Conservation (phyloP, 2,888 invertebrate genomes). For the Odontothrips loti region DNA sequence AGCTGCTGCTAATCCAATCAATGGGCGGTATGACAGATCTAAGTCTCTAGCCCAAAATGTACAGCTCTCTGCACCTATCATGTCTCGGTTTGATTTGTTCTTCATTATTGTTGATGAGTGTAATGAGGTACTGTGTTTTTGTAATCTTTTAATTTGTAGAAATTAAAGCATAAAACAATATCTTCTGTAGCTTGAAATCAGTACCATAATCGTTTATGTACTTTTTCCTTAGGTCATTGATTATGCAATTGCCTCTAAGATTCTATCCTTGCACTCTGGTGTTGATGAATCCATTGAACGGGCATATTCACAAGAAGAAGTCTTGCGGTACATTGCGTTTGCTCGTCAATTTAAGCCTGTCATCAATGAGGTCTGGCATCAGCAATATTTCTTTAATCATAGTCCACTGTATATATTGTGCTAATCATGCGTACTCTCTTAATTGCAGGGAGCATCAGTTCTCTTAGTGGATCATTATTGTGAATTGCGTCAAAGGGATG, state of each 20-base stretch:
- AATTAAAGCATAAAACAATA: too few relatives aligned
- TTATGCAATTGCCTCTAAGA: conserved; percentile 93
- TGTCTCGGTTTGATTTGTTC: conserved; percentile 98
- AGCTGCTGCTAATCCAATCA: conserved; percentile 96
- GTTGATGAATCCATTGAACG: conserved; percentile 73
- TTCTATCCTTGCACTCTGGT: conserved; percentile 89
- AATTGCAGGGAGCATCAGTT: conserved; percentile 66
- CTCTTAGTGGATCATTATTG: conserved; percentile 86
- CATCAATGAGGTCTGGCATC: conserved; percentile 59
- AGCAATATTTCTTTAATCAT: too few relatives aligned
- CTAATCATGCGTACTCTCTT: background rate
- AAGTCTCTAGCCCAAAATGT: conserved; percentile 95
- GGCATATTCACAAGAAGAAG: conserved; percentile 81
- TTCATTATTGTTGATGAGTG: conserved; percentile 97
- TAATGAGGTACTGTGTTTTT: conserved; percentile 59
- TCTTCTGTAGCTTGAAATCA: too few relatives aligned
- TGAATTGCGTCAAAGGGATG: conserved; percentile 78
- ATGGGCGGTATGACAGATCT: conserved; percentile 92
- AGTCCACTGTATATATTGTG: conserved; percentile 10
- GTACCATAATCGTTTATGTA: conserved; percentile 28
- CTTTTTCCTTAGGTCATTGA: conserved; percentile 66
- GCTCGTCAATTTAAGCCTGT: conserved; percentile 92
- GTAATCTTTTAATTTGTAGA: conserved; percentile 6
- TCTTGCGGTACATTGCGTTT: conserved; percentile 93
- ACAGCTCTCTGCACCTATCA: conserved; percentile 88